Percentiles rank a stretch among this genome's conserved stretches.
phyloP scores from a whole-genome alignment of 2,797 vertebrate genomes.

The Artibeus jamaicensis region DNA sequence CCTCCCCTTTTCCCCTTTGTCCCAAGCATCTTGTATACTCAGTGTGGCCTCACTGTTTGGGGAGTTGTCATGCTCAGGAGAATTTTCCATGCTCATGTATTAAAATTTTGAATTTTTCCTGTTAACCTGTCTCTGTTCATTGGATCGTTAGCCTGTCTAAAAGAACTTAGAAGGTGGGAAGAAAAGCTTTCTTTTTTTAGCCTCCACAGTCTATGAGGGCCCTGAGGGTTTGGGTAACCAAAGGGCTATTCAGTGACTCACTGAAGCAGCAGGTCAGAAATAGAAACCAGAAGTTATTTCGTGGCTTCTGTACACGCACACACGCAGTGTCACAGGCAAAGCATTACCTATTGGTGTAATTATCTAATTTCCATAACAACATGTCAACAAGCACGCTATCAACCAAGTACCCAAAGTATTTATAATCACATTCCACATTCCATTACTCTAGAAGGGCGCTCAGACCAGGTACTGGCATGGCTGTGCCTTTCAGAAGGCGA shows the following conservation, averaged over 20 bases:
- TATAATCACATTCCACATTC: constrained; percentile 34
- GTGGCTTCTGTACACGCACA: background rate
- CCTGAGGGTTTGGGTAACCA: background rate
- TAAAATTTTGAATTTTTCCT: background rate
- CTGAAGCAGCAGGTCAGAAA: constrained; percentile 14
- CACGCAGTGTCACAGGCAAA: background rate
- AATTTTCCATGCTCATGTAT: background rate
- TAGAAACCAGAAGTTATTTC: constrained; percentile 53
- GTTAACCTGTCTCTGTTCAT: background rate
- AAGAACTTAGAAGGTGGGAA: background rate
- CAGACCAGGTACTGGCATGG: background rate
- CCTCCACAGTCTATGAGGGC: background rate
- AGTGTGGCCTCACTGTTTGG: background rate
- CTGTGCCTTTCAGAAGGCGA: background rate
- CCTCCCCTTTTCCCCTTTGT: background rate
- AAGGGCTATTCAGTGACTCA: constrained; percentile 51
- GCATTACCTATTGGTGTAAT: constrained; percentile 2
- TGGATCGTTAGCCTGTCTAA: background rate
- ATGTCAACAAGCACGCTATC: constrained; percentile 35
- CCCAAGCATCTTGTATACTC: background rate
- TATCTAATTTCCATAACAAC: constrained; percentile 27
- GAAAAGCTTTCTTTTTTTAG: background rate
- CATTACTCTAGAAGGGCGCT: constrained; percentile 14
- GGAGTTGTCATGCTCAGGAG: background rate
- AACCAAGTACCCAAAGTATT: background rate